Evolutionary conservation across 2,888 invertebrate species (phyloP).

Genomic region (Agapostemon virescens): DNA sequence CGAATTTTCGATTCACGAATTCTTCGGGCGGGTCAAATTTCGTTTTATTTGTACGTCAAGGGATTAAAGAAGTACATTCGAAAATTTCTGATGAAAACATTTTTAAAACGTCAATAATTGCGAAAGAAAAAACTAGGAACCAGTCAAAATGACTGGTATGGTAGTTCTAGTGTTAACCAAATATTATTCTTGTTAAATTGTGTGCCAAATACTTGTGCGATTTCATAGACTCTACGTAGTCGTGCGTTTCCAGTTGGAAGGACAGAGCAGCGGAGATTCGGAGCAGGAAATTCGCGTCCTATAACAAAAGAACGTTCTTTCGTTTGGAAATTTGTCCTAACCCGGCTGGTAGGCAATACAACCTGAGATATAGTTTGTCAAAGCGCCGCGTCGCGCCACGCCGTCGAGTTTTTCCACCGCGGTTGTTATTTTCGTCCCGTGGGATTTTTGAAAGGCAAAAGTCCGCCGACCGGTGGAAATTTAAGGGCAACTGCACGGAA

Average conservation of each 20-base stretch:
- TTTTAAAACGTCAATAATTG: no score
- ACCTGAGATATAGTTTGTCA: conserved; percentile 20
- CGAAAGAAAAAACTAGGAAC: no score
- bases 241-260: not conserved
- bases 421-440: not conserved
- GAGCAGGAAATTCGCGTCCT: not conserved
- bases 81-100: no score
- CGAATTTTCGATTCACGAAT: no score
- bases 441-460: conserved; percentile 15
- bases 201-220: not conserved
- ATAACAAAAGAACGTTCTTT: not conserved
- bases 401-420: not conserved
- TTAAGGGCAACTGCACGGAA: conserved; percentile 15
- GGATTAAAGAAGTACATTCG: no score
- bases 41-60: no score
- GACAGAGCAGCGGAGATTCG: not conserved
- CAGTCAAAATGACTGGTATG: no score
- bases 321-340: not conserved
- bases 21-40: no score
- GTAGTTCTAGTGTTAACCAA: no score
- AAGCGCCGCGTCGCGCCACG: not conserved
- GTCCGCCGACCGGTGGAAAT: conserved; percentile 18
- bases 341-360: not conserved
- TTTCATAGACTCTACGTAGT: not conserved
- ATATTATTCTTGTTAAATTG: not conserved